A percentile compares a stretch with the other conserved stretches of the same genome.
These are phyloP conservation scores for Eremobia ochroleuca DNA, from an alignment of 2,888 invertebrate species.

Conservation along the genomic window DNA sequence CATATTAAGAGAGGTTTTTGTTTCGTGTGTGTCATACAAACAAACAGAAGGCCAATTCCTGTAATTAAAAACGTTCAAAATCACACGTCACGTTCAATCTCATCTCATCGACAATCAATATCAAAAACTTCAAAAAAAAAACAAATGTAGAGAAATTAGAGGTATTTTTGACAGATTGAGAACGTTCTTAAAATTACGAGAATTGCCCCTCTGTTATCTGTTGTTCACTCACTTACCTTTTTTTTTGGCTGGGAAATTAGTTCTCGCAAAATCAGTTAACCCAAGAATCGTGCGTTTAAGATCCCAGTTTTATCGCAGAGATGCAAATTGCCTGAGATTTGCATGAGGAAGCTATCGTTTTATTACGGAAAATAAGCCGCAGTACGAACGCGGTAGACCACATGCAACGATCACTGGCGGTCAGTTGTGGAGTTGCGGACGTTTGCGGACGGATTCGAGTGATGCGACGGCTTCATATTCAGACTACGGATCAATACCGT, in stretches of 20 bases:
- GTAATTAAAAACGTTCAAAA: background rate
- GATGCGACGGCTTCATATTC: constrained; percentile 61
- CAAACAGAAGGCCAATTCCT: background rate
- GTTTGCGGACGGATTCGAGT: constrained; percentile 10
- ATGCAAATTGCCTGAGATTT: constrained; percentile 37
- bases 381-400: constrained; percentile 44
- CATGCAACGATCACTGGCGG: constrained; percentile 37
- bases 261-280: background rate
- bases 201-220: no score
- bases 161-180: background rate
- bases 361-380: constrained; percentile 52
- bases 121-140: background rate
- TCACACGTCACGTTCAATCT: background rate
- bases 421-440: constrained; percentile 19
- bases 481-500: constrained; percentile 67
- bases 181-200: background rate
- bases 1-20: background rate
- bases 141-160: background rate
- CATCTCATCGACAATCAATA: background rate
- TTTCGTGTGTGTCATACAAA: background rate
- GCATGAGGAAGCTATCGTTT: constrained; percentile 55
- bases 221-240: constrained; percentile 1
- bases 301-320: constrained; percentile 35
- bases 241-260: no score
- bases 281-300: constrained; percentile 16